phyloP scores from a whole-genome alignment of 2,888 invertebrate species.

The Heliconius ismenius region DNA sequence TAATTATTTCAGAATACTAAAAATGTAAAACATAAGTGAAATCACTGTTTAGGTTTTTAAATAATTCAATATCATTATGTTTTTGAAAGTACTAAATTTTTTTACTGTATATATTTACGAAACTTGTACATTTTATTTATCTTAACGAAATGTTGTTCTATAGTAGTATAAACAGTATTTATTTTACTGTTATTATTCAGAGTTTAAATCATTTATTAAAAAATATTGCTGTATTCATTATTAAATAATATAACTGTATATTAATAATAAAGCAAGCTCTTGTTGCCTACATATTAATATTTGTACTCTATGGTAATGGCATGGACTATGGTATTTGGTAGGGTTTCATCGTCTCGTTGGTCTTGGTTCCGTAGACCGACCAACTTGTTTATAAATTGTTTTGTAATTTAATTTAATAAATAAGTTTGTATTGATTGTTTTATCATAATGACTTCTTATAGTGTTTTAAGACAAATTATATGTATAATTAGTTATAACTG shows the following conservation, averaged over 20 bases:
- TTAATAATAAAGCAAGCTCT: background rate
- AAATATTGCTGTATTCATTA: background rate
- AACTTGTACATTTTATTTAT: background rate
- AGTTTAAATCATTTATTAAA: no score
- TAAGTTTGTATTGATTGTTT: conserved; percentile 58
- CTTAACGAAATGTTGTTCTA: background rate
- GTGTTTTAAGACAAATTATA: conserved; percentile 53
- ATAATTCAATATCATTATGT: background rate
- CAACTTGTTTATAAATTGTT: conserved; percentile 69
- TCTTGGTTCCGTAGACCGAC: conserved; percentile 73
- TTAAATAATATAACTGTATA: no score
- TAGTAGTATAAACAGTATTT: background rate
- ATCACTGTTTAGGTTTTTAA: background rate
- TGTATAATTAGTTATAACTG: conserved; percentile 53
- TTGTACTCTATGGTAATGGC: conserved; percentile 9
- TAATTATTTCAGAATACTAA: background rate
- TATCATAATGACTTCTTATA: conserved; percentile 66
- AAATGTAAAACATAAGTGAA: background rate
- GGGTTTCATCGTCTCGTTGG: conserved; percentile 70
- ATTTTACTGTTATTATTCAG: background rate
- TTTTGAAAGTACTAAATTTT: background rate
- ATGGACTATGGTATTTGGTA: conserved; percentile 39
- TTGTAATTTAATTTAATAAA: conserved; percentile 68
- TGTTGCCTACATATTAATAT: background rate
- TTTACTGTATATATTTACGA: background rate